Conservation (phyloP, 2,113 vertebrate species). For the Mesoclemmys tuberculata region DNA sequence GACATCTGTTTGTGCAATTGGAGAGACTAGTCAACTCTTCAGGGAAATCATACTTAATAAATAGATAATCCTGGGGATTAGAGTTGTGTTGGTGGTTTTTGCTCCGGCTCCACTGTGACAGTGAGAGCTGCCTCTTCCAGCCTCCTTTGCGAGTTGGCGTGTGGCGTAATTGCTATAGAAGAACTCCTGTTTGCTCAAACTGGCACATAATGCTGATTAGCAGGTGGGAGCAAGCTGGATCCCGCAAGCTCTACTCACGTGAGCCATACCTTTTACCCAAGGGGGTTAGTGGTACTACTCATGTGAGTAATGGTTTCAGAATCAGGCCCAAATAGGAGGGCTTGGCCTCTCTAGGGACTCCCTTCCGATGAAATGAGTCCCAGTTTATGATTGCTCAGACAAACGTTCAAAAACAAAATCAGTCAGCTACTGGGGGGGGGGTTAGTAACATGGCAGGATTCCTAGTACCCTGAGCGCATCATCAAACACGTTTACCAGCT, state of each 20-base stretch:
- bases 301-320: not conserved
- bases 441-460: not conserved
- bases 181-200: not conserved
- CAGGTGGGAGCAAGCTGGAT: not conserved
- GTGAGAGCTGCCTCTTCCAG: rapidly evolving
- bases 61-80: not conserved
- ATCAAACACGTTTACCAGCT: not conserved
- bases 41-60: not conserved
- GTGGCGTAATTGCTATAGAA: not conserved
- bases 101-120: rapidly evolving
- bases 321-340: not conserved
- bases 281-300: not conserved
- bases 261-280: not conserved
- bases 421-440: not conserved
- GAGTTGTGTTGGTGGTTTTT: not conserved
- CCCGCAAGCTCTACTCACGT: not conserved
- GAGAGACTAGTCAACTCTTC: not conserved
- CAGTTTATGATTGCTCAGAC: not conserved
- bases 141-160: not conserved
- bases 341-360: rapidly evolving
- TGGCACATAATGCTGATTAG: not conserved
- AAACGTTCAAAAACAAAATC: not conserved
- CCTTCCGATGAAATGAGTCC: not conserved
- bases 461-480: not conserved
- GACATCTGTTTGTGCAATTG: not conserved